These are phyloP conservation scores for Hirtodrosophila alboralis DNA, from an alignment of 2,888 invertebrate genomes.

Conservation along the genomic window DNA sequence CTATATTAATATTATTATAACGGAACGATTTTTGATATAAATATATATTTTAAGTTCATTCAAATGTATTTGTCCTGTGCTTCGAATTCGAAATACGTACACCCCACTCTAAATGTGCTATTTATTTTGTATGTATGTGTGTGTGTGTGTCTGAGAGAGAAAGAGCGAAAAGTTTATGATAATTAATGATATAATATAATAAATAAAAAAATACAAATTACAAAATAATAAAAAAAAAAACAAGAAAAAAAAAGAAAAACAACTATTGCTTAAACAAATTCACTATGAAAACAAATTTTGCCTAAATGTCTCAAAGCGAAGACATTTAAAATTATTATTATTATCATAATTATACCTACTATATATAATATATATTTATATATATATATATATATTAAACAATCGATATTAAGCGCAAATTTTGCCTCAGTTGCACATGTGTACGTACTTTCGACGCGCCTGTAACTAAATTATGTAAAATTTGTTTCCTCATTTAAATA, in stretches of 20 bases:
- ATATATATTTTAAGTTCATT: conserved; percentile 62
- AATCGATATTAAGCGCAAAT: conserved; percentile 65
- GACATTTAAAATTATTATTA: conserved; percentile 74
- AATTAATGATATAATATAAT: conserved; percentile 46
- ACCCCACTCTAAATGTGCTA: conserved; percentile 51
- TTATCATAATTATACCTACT: conserved; percentile 58
- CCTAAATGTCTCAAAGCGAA: conserved; percentile 77
- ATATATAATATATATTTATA: conserved; percentile 26
- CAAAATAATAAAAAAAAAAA: conserved; percentile 38
- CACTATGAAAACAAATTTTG: conserved; percentile 68
- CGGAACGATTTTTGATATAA: conserved; percentile 65
- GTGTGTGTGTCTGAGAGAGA: conserved; percentile 11
- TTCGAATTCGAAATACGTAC: conserved; percentile 50
- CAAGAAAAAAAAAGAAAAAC: conserved; percentile 34
- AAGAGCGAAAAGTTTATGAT: conserved; percentile 38
- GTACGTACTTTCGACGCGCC: conserved; percentile 39
- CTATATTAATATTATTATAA: conserved; percentile 40
- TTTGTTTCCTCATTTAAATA: conserved; percentile 40
- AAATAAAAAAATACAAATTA: conserved; percentile 63
- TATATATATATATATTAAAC: conserved; percentile 53
- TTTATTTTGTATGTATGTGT: conserved; percentile 34
- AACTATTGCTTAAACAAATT: conserved; percentile 45
- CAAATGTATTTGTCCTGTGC: conserved; percentile 58
- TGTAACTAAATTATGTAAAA: conserved; percentile 52
- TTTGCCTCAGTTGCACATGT: conserved; percentile 54